Conservation (phyloP, 1,140 invertebrate genomes). For the Drosophila triauraria region DNA sequence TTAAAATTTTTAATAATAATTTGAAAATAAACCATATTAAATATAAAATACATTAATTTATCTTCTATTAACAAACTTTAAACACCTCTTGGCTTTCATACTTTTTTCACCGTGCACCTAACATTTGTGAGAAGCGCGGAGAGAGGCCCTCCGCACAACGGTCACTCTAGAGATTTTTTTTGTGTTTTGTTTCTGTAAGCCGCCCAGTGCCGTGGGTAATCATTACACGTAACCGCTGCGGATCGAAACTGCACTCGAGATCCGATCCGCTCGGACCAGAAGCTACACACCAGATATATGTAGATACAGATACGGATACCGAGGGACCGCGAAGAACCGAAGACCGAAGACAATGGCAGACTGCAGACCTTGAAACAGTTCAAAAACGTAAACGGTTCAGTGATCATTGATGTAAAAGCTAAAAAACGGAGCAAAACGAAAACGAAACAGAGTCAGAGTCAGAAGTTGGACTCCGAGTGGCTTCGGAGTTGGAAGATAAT, state of each 20-base stretch:
- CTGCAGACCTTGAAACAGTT: conserved; percentile 85
- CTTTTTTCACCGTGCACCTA: neutral
- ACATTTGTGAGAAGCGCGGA: conserved; percentile 29
- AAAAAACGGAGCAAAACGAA: conserved; percentile 54
- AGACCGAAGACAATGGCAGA: conserved; percentile 55
- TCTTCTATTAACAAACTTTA: too few relatives aligned
- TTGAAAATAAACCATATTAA: neutral
- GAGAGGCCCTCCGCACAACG: conserved; percentile 22
- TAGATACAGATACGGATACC: conserved; percentile 13
- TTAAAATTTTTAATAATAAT: too few relatives aligned
- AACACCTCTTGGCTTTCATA: too few relatives aligned
- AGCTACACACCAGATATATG: conserved; percentile 17
- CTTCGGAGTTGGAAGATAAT: conserved; percentile 44
- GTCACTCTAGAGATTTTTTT: conserved; percentile 7
- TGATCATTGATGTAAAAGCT: conserved; percentile 84
- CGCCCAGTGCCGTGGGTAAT: conserved; percentile 18
- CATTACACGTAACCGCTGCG: conserved; percentile 30
- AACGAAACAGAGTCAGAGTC: conserved; percentile 44
- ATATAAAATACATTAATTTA: neutral
- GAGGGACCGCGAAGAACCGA: conserved; percentile 22
- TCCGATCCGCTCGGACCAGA: conserved; percentile 32
- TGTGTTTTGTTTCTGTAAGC: neutral
- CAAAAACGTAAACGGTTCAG: conserved; percentile 85
- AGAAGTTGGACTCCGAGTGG: conserved; percentile 8
- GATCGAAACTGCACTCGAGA: conserved; percentile 33